phyloP scores from a whole-genome alignment of 1,140 invertebrate genomes.

The Atta texana region DNA sequence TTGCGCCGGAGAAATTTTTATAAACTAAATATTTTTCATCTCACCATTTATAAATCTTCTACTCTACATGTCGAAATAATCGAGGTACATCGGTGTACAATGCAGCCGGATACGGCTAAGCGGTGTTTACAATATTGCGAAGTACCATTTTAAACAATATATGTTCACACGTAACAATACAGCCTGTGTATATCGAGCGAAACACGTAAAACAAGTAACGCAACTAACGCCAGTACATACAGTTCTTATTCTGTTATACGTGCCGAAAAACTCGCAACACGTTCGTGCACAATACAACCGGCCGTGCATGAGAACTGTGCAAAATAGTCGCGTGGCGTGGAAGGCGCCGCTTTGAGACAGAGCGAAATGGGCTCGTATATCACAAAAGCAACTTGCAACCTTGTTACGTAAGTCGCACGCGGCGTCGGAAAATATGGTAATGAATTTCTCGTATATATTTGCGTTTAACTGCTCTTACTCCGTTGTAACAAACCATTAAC shows the following conservation, averaged over 20 bases:
- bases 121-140: not conserved
- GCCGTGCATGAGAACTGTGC: slow-evolving; percentile 40
- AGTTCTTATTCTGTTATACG: slow-evolving; percentile 62
- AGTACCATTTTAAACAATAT: not conserved
- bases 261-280: slow-evolving; percentile 54
- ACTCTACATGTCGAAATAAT: not conserved
- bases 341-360: slow-evolving; percentile 55
- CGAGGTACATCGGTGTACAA: not conserved
- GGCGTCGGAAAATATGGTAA: slow-evolving; percentile 63
- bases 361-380: slow-evolving; percentile 57
- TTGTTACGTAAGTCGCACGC: slow-evolving; percentile 63
- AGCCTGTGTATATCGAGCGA: slow-evolving; percentile 31
- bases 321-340: slow-evolving; percentile 59
- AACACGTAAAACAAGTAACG: slow-evolving; percentile 20
- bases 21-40: not conserved
- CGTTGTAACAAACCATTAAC: slow-evolving; percentile 61
- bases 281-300: slow-evolving; percentile 55
- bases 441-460: slow-evolving; percentile 63
- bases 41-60: not conserved
- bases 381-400: slow-evolving; percentile 61
- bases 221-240: slow-evolving; percentile 22
- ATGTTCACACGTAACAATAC: slow-evolving; percentile 2
- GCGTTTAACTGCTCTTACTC: slow-evolving; percentile 54
- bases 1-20: not conserved
- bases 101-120: not conserved